Evolutionary conservation across 2,888 invertebrate species (phyloP).

Genomic region (Aspidiotus rigidus): DNA sequence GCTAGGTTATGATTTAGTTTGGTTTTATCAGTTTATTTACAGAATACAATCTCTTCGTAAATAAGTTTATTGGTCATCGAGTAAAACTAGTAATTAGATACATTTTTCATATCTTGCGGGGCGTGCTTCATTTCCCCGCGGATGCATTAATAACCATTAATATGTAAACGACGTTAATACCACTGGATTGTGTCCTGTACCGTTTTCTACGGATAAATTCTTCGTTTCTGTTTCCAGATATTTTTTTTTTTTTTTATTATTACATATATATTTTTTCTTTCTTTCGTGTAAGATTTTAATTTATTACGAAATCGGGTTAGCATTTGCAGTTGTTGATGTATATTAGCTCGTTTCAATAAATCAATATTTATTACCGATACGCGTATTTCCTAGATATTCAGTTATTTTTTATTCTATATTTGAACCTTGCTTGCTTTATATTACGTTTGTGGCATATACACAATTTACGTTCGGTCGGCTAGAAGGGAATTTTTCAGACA

Average conservation of each 20-base stretch:
- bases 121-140: constrained; percentile 23
- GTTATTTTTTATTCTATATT: constrained; percentile 13
- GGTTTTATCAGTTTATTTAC: constrained; percentile 27
- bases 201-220: too few species aligned
- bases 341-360: constrained; percentile 28
- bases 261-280: constrained; percentile 8
- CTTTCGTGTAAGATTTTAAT: constrained; percentile 25
- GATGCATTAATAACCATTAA: constrained; percentile 28
- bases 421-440: too few species aligned
- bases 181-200: too few species aligned
- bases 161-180: constrained; percentile 8
- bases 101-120: constrained; percentile 30
- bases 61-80: constrained; percentile 30
- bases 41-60: constrained; percentile 26
- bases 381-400: constrained; percentile 16
- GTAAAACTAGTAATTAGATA: constrained; percentile 26
- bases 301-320: constrained; percentile 29
- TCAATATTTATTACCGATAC: constrained; percentile 27
- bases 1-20: too few species aligned
- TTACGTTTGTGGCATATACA: too few species aligned
- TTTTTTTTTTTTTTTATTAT: background rate
- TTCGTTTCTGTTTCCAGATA: too few species aligned
- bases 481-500: too few species aligned
- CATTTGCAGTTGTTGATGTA: constrained; percentile 21
- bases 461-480: too few species aligned